Conservation (phyloP, 2,113 vertebrate genomes). For the Leptodactylus fuscus region DNA sequence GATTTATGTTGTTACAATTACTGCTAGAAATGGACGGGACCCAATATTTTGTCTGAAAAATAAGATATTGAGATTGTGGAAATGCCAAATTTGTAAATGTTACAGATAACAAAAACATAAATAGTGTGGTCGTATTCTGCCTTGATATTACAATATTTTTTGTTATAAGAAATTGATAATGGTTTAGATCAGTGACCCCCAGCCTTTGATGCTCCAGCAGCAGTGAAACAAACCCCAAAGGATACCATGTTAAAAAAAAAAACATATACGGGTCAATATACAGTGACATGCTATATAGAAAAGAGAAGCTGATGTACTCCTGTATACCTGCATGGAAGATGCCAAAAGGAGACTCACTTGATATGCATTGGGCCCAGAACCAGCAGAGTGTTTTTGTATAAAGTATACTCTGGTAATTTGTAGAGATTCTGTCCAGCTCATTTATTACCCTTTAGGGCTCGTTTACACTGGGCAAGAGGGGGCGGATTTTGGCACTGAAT, state of each 20-base stretch:
- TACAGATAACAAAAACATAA: neutral
- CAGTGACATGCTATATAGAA: too few relatives aligned
- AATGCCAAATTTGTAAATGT: neutral
- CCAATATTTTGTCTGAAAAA: slow-evolving; percentile 28
- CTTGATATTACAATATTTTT: neutral
- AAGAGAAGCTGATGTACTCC: too few relatives aligned
- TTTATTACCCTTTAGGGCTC: too few relatives aligned
- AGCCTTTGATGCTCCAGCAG: neutral
- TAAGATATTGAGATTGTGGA: slow-evolving; percentile 16
- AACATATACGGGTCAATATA: too few relatives aligned
- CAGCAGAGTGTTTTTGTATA: too few relatives aligned
- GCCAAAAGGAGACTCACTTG: too few relatives aligned
- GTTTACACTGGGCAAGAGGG: too few relatives aligned
- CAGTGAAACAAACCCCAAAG: neutral
- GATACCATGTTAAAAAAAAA: neutral
- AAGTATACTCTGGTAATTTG: too few relatives aligned
- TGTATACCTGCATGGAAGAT: too few relatives aligned
- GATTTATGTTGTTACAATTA: slow-evolving; percentile 4
- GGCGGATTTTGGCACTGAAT: too few relatives aligned
- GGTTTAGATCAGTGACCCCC: neutral
- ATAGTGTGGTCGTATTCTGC: neutral
- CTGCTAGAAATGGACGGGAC: neutral
- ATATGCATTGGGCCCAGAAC: too few relatives aligned
- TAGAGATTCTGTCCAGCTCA: too few relatives aligned
- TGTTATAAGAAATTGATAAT: neutral